Conservation (phyloP, 2,113 vertebrate species). For the Notechis scutatus region DNA sequence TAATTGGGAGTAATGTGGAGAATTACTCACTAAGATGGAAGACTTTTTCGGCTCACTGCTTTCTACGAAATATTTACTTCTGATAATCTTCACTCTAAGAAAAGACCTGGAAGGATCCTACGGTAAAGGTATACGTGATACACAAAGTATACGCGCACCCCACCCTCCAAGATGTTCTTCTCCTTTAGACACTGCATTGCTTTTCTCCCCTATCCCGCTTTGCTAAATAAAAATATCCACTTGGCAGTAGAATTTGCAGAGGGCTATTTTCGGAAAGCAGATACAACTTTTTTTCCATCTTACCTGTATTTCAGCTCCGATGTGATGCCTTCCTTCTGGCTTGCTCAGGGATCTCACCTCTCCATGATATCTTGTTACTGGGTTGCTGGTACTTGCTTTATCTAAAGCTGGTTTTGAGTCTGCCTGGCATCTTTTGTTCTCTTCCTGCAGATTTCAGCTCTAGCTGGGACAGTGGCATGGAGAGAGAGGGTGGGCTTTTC, state of each 20-base stretch:
- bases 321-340: not conserved
- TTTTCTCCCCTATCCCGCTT: not conserved
- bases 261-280: not conserved
- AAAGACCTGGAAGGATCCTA: not conserved
- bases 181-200: no score
- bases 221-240: not conserved
- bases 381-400: not conserved
- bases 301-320: not conserved
- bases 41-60: not conserved
- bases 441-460: conserved; percentile 13
- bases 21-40: not conserved
- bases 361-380: not conserved
- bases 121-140: not conserved
- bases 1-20: not conserved
- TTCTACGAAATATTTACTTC: not conserved
- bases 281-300: not conserved
- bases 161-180: no score
- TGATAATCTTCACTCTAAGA: not conserved
- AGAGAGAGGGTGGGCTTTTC: conserved; percentile 25
- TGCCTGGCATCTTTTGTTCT: conserved; percentile 7
- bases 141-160: not conserved
- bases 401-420: not conserved
- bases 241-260: not conserved
- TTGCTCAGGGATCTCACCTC: not conserved
- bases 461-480: conserved; percentile 2